These are phyloP conservation scores for Anastrepha obliqua DNA, from an alignment of 1,140 invertebrate genomes.

Conservation along the genomic window DNA sequence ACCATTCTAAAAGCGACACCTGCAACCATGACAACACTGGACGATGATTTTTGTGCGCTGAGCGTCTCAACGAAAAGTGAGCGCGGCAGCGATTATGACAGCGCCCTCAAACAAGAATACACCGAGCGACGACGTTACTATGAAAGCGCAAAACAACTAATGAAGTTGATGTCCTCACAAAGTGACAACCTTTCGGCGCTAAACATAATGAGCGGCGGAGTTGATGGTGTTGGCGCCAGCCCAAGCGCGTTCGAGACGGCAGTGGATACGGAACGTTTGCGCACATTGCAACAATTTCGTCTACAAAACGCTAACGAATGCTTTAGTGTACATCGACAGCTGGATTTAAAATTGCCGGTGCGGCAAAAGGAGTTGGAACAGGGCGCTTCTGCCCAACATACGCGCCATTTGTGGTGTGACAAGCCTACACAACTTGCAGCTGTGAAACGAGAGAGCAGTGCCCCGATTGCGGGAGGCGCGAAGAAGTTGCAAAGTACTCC, in stretches of 20 bases:
- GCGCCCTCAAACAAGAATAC: constrained; percentile 9
- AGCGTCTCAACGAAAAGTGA: constrained; percentile 15
- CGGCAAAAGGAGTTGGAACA: neutral
- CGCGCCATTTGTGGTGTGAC: neutral
- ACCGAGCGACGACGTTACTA: constrained; percentile 20
- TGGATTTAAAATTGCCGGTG: constrained; percentile 31
- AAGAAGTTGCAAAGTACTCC: neutral
- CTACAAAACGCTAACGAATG: constrained; percentile 50
- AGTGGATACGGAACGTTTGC: neutral
- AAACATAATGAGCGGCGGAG: neutral
- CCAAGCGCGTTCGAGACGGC: neutral
- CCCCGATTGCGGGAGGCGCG: neutral
- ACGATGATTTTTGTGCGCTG: neutral
- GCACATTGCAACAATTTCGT: constrained; percentile 54
- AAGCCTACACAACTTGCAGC: neutral
- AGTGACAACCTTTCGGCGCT: neutral
- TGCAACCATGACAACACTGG: constrained; percentile 9
- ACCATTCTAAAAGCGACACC: neutral
- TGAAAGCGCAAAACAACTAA: constrained; percentile 16
- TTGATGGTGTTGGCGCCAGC: neutral
- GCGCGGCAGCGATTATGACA: neutral
- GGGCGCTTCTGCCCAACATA: neutral
- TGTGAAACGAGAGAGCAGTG: neutral
- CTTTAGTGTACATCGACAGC: constrained; percentile 28
- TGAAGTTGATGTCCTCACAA: neutral